Base-by-base conservation (phyloP, 2,888 invertebrate genomes). In the Podotricha telesiphe region DNA sequence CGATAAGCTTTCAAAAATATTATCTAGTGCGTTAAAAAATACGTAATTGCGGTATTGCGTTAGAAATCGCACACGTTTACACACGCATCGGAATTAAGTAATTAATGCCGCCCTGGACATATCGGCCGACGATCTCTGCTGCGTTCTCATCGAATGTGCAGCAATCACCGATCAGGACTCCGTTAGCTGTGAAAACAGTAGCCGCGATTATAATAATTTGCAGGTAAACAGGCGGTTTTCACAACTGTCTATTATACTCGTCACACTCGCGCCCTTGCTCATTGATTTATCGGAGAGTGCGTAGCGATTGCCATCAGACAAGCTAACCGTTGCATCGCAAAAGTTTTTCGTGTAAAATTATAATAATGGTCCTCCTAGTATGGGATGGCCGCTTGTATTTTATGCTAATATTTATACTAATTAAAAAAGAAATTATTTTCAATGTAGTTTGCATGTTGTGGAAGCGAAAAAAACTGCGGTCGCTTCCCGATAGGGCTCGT, bases 31-130 rank as follows among this genome's bases (percentile, higher is more conserved):
- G 80, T 82, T 84, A 84, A 87, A 89, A 87, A 84, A 83, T 79
- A 80, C 78, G 73, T 86, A 91, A 91, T 89, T 88, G 82, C 82
- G 69, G 78, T 79, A 79, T 86, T 88, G 86, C 86, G 87, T 86
- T 91, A 89, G 89, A 89, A 89, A 91, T 87, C 87, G 87, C 82
- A 85, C 83, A 85, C 82, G 80, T 83, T 83, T 86, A 82, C 83
- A 81, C 88, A 91, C 91, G 91, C 92, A 91, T 90, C 84, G 85
- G 87, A 87, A 89, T 91, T 89, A 87, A 88, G 87, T 87, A 91
- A 92, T 92, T 90, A 91, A 89, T 86, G 83, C 84, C 78, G 80
- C 80, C 77, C 80, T 77, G 76, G 77, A 73, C 75, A 73, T 90
- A 92, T 91, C 91, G 78, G 74, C 85, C 88, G 88, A 88, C 90